These are phyloP conservation scores for Cephalopholis sonnerati DNA, from an alignment of 2,113 vertebrate species.

Conservation along the genomic window DNA sequence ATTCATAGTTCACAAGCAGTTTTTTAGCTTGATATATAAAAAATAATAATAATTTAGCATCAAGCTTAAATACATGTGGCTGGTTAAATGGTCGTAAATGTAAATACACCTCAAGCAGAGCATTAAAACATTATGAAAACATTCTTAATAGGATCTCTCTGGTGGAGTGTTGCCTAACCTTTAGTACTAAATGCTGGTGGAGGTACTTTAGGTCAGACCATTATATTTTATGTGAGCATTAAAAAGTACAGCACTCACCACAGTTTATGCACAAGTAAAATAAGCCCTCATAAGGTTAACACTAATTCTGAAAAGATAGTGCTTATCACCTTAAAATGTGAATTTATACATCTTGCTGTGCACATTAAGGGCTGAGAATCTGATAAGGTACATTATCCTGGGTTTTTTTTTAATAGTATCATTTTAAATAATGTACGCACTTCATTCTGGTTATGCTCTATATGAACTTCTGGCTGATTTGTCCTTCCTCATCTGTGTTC, in stretches of 20 bases:
- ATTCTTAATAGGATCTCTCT: constrained; percentile 13
- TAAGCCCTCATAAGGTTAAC: not conserved
- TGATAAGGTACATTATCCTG: not conserved
- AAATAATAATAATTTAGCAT: not conserved
- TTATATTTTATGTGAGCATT: constrained; percentile 9
- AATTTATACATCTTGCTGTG: not conserved
- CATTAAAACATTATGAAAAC: constrained; percentile 3
- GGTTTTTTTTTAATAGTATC: no score
- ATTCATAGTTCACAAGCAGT: not conserved
- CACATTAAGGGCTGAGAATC: not conserved
- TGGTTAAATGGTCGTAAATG: not conserved
- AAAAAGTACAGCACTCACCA: not conserved
- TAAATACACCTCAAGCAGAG: not conserved
- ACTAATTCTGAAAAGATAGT: not conserved
- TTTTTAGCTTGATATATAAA: not conserved
- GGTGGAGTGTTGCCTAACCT: not conserved
- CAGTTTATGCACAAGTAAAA: not conserved
- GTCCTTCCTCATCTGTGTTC: no score
- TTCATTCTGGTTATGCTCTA: not conserved
- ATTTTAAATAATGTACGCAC: not conserved
- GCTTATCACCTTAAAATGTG: not conserved
- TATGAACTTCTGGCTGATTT: not conserved
- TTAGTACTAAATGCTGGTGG: not conserved
- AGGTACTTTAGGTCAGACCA: not conserved
- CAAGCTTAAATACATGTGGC: not conserved